These are phyloP conservation scores for Orchesella flavescens DNA, from an alignment of 2,888 invertebrate species.

Conservation along the genomic window DNA sequence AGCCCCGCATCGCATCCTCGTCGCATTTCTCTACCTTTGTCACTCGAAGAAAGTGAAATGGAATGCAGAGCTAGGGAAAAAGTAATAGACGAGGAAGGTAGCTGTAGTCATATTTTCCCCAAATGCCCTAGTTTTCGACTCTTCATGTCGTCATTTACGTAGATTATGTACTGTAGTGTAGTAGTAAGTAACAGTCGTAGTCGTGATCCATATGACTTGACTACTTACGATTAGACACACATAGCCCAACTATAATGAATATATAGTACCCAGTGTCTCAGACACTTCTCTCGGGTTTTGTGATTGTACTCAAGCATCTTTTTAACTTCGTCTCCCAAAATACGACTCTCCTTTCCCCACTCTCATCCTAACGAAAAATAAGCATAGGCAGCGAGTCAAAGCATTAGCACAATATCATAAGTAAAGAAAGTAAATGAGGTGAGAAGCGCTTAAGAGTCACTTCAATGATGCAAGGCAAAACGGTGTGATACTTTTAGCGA, in stretches of 20 bases:
- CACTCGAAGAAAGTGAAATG: too few relatives aligned
- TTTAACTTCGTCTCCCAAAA: constrained; percentile 12
- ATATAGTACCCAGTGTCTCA: too few relatives aligned
- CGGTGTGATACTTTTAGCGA: constrained; percentile 44
- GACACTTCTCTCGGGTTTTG: constrained; percentile 15
- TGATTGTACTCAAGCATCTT: constrained; percentile 24
- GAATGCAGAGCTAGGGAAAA: neutral
- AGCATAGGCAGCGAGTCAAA: constrained; percentile 43
- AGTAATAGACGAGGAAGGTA: constrained; percentile 18
- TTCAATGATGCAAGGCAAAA: constrained; percentile 56
- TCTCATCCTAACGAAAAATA: neutral
- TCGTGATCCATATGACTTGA: too few relatives aligned
- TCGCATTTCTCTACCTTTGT: too few relatives aligned
- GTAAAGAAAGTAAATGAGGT: constrained; percentile 69
- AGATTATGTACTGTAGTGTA: constrained; percentile 30
- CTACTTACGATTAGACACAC: too few relatives aligned
- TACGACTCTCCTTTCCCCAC: constrained; percentile 12
- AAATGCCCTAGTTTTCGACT: constrained; percentile 46
- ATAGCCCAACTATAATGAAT: too few relatives aligned
- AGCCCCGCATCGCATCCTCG: too few relatives aligned
- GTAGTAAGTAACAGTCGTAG: too few relatives aligned
- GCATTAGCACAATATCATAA: constrained; percentile 66
- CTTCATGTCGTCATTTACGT: constrained; percentile 46
- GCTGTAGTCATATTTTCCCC: constrained; percentile 51
- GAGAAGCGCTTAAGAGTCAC: constrained; percentile 65